phyloP scores from a whole-genome alignment of 2,113 vertebrate species.

The Passerina amoena region DNA sequence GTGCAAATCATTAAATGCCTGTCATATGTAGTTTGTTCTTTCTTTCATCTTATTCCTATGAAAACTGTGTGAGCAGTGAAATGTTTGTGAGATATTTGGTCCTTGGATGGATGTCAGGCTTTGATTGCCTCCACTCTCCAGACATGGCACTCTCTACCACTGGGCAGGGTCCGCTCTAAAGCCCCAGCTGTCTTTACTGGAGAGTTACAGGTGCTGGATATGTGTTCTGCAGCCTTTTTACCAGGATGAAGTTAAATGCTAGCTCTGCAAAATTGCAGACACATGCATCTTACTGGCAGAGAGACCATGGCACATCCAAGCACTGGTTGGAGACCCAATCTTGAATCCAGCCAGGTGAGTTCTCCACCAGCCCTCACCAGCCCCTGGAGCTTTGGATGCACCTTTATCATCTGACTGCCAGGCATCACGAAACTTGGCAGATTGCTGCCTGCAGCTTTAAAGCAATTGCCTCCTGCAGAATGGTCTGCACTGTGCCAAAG shows the following conservation, averaged over 20 bases:
- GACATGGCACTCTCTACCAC: neutral
- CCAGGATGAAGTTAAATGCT: neutral
- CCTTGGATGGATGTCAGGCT: neutral
- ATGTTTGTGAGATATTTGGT: neutral
- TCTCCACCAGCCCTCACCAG: neutral
- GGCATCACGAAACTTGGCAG: rapidly evolving
- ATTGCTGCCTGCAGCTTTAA: neutral
- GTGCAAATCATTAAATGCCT: neutral
- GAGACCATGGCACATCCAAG: neutral
- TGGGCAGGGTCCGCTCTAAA: neutral
- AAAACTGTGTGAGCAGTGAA: neutral
- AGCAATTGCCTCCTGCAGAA: neutral
- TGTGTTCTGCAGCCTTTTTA: neutral
- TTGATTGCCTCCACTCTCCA: neutral
- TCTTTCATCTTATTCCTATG: neutral
- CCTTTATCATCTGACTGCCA: neutral
- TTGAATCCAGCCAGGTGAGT: neutral
- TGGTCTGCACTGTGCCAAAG: neutral
- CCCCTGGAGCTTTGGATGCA: neutral
- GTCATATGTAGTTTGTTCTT: neutral
- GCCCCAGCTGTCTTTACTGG: neutral
- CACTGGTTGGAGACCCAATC: neutral
- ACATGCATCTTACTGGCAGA: neutral
- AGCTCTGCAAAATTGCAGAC: neutral
- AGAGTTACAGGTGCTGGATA: neutral